Conservation (phyloP, 1,140 invertebrate species). For the Vollenhovia emeryi region DNA sequence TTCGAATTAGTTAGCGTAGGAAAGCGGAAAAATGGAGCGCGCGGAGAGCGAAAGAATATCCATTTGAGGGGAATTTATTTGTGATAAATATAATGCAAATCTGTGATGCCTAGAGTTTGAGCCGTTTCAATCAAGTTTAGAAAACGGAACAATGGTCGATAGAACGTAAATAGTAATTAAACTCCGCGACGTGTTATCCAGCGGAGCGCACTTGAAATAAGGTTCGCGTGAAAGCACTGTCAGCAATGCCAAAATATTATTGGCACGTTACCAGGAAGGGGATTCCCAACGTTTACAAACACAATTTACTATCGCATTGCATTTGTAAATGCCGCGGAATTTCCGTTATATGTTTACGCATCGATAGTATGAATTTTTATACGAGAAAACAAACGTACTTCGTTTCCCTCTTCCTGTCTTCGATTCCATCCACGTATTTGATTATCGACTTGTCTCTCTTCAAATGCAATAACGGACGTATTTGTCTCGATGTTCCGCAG, state of each 20-base stretch:
- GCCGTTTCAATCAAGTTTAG: background rate
- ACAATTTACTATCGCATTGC: constrained; percentile 3
- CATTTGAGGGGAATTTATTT: background rate
- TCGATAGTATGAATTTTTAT: constrained; percentile 38
- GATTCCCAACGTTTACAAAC: constrained; percentile 21
- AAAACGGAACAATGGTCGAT: background rate
- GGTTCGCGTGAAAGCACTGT: constrained; percentile 2
- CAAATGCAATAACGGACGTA: constrained; percentile 29
- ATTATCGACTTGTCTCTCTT: constrained; percentile 53
- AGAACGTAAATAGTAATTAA: background rate
- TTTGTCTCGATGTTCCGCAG: constrained; percentile 19
- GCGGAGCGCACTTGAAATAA: constrained; percentile 24
- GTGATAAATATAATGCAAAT: background rate
- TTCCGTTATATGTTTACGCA: constrained; percentile 18
- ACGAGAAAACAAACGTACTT: constrained; percentile 13
- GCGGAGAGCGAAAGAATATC: background rate
- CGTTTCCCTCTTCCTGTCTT: constrained; percentile 5
- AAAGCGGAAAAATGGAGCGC: background rate
- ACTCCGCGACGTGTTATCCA: constrained; percentile 3
- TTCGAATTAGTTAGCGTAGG: background rate
- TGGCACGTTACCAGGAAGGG: constrained; percentile 6
- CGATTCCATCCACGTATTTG: constrained; percentile 52
- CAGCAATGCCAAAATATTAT: constrained; percentile 27
- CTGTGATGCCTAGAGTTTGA: background rate
- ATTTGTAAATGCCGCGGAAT: background rate